These are phyloP conservation scores for Sebastes schlegelii DNA, from an alignment of 2,113 vertebrate genomes.

Conservation along the genomic window DNA sequence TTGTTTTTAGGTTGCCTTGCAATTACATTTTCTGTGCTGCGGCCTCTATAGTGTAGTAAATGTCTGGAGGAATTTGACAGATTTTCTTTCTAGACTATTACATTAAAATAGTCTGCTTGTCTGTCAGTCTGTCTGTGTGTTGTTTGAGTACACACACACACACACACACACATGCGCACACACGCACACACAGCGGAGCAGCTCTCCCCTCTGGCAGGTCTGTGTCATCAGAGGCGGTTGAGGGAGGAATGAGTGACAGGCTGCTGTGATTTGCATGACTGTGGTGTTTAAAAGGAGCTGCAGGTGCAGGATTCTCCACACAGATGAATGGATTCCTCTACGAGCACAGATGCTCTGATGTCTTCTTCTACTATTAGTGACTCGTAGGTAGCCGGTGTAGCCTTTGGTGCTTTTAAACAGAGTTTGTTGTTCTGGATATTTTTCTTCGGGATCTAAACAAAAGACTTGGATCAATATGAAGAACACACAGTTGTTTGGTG, in stretches of 20 bases:
- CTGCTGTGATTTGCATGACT: conserved; percentile 77
- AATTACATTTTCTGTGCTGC: not conserved
- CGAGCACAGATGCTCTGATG: conserved; percentile 35
- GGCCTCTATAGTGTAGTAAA: not conserved
- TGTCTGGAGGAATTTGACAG: conserved; percentile 15
- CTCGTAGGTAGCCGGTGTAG: not conserved
- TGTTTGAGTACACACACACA: conserved; percentile 6
- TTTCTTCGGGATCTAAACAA: conserved; percentile 35
- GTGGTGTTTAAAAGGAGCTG: conserved; percentile 73
- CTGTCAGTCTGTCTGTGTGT: not conserved
- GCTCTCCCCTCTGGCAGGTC: conserved; percentile 63
- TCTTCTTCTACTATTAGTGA: conserved; percentile 10
- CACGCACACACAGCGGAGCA: conserved; percentile 23
- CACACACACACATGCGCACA: conserved; percentile 15
- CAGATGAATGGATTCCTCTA: conserved; percentile 61
- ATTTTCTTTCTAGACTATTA: not conserved
- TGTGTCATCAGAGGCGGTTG: conserved; percentile 66
- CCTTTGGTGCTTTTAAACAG: not conserved
- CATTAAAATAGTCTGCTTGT: conserved; percentile 25
- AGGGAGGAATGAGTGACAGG: conserved; percentile 70
- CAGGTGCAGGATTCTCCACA: conserved; percentile 72
- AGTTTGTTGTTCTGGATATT: conserved; percentile 9
- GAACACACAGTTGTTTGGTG: not conserved
- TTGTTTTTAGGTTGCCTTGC: conserved; percentile 20
- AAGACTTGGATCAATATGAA: conserved; percentile 12